Conservation (phyloP, 2,113 vertebrate species). For the Mionectes macconnelli region DNA sequence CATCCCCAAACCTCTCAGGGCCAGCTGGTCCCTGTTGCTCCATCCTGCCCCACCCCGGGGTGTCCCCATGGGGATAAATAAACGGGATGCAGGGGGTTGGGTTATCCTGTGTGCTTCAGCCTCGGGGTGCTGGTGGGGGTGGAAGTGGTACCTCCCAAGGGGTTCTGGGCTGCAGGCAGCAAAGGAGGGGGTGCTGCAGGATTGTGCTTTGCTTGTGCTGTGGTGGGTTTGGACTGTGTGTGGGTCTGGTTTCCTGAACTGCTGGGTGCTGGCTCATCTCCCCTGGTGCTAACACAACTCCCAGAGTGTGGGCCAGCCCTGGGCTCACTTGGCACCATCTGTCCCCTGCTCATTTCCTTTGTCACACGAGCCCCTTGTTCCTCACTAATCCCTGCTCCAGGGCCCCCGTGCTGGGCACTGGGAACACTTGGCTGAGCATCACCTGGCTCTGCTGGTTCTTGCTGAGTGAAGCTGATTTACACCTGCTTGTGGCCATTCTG, state of each 20-base stretch:
- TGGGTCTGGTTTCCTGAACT: not conserved
- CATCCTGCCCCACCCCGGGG: not conserved
- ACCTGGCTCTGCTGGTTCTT: not conserved
- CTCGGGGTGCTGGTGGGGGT: not conserved
- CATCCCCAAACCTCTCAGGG: not conserved
- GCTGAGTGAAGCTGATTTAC: not conserved
- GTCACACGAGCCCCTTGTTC: not conserved
- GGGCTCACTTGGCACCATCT: not conserved
- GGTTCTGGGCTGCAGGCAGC: not conserved
- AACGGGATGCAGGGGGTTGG: fast-evolving
- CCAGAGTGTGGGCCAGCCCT: not conserved
- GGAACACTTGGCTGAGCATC: not conserved
- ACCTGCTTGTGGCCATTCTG: fast-evolving
- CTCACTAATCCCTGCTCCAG: not conserved
- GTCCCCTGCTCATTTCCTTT: not conserved
- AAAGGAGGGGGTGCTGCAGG: not conserved
- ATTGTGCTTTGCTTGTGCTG: fast-evolving
- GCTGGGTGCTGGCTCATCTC: not conserved
- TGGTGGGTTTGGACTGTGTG: not conserved
- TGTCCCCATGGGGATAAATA: not conserved
- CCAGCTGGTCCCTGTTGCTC: not conserved
- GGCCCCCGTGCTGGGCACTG: not conserved
- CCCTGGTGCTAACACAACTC: fast-evolving
- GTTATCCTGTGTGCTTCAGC: fast-evolving
- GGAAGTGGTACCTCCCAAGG: not conserved